Conservation (phyloP, 2,797 vertebrate species). For the Thamnophis elegans region DNA sequence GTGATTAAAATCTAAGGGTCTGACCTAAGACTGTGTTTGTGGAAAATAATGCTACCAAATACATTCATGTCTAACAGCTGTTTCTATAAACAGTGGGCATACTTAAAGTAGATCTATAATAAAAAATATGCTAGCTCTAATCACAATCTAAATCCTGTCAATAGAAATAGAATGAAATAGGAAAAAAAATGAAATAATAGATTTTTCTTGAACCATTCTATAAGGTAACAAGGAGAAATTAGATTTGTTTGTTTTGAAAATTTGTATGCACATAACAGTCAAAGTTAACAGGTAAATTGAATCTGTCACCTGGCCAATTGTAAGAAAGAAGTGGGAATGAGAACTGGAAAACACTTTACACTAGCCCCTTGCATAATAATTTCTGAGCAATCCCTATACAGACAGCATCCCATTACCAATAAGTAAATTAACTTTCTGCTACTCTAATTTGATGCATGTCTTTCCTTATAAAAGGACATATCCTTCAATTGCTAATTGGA, state of each 20-base stretch:
- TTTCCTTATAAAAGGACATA: background rate
- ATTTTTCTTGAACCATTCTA: background rate
- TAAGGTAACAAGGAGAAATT: background rate
- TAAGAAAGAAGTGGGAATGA: background rate
- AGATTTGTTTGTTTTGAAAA: background rate
- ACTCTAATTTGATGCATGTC: background rate
- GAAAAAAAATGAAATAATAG: background rate
- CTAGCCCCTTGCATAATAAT: background rate
- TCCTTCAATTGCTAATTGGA: background rate
- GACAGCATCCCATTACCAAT: background rate
- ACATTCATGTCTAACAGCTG: background rate
- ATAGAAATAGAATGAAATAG: background rate
- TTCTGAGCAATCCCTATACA: background rate
- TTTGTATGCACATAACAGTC: background rate
- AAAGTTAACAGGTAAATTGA: background rate
- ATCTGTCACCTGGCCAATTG: background rate
- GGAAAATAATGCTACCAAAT: background rate
- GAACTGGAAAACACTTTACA: background rate
- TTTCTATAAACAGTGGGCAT: background rate
- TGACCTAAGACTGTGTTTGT: background rate
- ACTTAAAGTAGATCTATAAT: background rate
- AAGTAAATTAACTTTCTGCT: background rate
- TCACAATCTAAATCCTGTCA: background rate
- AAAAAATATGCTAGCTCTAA: background rate
- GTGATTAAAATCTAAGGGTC: background rate